Base-by-base conservation (phyloP, 2,113 vertebrate species). In the Carassius carassius region DNA sequence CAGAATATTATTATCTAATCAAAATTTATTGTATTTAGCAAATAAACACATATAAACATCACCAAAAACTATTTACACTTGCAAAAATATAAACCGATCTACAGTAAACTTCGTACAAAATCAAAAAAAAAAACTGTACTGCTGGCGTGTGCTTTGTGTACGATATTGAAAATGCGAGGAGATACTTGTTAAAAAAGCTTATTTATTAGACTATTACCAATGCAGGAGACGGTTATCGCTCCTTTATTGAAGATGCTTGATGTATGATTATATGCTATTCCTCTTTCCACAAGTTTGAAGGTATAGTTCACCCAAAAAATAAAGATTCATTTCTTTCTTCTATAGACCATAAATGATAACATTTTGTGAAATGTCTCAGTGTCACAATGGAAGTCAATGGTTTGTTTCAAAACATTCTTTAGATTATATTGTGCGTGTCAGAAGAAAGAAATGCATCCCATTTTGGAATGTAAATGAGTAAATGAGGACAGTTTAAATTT, bases 21-120 rank as follows among this genome's bases (percentile, higher is more conserved):
- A 65, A 62, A 83, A 56, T 78, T 6, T 84, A 82, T 88, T 85
- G 70, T 74, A 84, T 88, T 86, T 67, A 81, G 77, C 56, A 82
- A 47, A 82, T 84, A 86, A 86, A 84, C 87, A 84, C 76, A 86
- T 88, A 84, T 80, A 86, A 86, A 82, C 23, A 60, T 88, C 75
- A 84, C 37, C 72, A 29, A 67, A 86, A 81, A 86, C 76, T 88
- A 88, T 88, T 84, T 88, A 88, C 87, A 86, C 14, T 86, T 84
- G 65, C 78, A 81, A 81, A 80, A 88, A 88, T 76, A 78, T 44
- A 86, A 84, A 77, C 84, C 9, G 69, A 69, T 86, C 85, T 86
- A 84, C 84, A 80, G 44, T 78, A 86, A 84, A 84, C 77, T 60
- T 72, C 32, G 2, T 79, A 56, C 54, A 67, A 62, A 47, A 65